Evolutionary conservation across 2,888 invertebrate genomes (phyloP), one percentile per base, ranked within the genome.

Genomic region (Sinhomidia bicolor): DNA sequence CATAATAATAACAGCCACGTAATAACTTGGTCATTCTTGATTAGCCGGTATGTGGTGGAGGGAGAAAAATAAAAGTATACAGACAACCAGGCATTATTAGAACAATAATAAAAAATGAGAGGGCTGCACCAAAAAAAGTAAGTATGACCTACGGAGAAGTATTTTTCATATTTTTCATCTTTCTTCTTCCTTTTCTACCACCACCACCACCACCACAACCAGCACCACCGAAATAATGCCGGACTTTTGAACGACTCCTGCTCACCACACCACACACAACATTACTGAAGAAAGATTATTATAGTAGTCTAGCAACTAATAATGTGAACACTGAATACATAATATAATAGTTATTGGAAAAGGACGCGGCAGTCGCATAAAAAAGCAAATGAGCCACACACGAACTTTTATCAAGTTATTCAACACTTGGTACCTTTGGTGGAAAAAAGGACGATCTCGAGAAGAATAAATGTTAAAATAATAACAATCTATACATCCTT

Each of bases 381-480:
- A 85, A 85, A 79, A 85, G 60, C 87, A 87, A 87, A 87, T 87
- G 81, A 87, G 81, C 87, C 87, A 87, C 87, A 87, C 87, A 87
- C 87, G 87, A 87, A 87, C 87, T 87, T 65, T 79, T 81, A 87
- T 87, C 71, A 62, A 71, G 87, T 74, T 65, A 85, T 79, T 79
- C 78, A 74, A 74, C 74, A 47, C 74, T 44, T 74, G 23, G 26
- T 47, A 74, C 26, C 74, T 47, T 74, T 44, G 74, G 7, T 74
- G 23, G 10, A n/a, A 29, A 44, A 74, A 23, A 51, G 47, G 47
- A 23, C 6, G 47, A 74, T 74, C 74, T 74, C 51, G n/a, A 26
- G n/a, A n/a, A 26, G 74, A 74, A 44, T 74, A 74, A 74, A 65
- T 47, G 74, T 47, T 74, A 17, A 14, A 60, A 74, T 74, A 74